Evolutionary conservation across 2,797 vertebrate species (phyloP), one percentile per base, ranked within the genome.

Genomic region (Atherinosoma microstoma): DNA sequence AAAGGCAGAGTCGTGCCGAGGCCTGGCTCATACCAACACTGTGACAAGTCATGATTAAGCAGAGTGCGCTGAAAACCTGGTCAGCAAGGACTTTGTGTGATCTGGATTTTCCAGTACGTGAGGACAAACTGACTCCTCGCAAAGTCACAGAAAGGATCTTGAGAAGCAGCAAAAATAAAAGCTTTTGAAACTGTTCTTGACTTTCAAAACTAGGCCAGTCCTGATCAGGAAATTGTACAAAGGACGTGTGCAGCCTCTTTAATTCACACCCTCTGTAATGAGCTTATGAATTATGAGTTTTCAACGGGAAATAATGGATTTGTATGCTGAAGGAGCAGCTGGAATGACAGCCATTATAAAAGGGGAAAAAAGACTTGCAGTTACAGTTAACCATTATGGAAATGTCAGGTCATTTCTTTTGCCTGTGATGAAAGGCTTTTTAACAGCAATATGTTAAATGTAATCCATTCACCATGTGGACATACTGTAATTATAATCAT

Each of bases 241-340:
- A 90, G 90, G 83, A 89, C 75, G 60, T 36, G 49, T 16, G 30
- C 79, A 74, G 87, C 77, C 86, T 81, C 85, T 90, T 90, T 87
- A 85, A 90, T 92, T 92, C 88, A 84, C 85, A 86, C 73, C 82
- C 87, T 80, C 82, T 76, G 80, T 92, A 93, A 92, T 91, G 90
- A 90, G 92, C 91, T 94, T 92, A 93, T 91, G 84, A 94, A 93
- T 94, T 89, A 92, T 92, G 89, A 93, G 87, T 90, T 92, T 93
- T 93, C 86, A 36, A 49, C 80, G 73, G 78, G 83, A 92, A 92
- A 89, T 88, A 87, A 82, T 90, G 86, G 90, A 93, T 90, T 93
- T 93, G 89, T 86, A 86, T 82, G 87, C 84, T 73, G 80, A 87
- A 80, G 63, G 76, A 87, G 82, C 83, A 70, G 85, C 60, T 51